Percentiles rank a stretch among this genome's conserved stretches.
phyloP scores from a whole-genome alignment of 2,797 vertebrate species.

The Denticeps clupeoides region DNA sequence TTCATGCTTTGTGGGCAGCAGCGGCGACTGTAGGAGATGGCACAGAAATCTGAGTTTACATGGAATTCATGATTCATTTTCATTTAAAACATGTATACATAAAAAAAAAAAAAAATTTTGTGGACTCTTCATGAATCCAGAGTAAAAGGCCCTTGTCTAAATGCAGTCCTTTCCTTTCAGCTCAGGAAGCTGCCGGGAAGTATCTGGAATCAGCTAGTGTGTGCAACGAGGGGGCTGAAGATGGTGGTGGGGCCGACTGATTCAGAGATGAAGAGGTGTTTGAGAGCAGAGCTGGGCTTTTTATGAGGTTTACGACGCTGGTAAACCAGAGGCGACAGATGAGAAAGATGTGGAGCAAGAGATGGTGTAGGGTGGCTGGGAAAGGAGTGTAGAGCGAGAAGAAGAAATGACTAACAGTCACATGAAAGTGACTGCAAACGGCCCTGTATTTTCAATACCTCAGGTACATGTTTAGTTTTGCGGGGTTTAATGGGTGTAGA shows the following conservation, averaged over 20 bases:
- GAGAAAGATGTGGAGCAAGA: constrained; percentile 35
- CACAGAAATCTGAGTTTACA: too few relatives aligned
- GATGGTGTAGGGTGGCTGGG: constrained; percentile 15
- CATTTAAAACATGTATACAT: not conserved
- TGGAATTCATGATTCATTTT: not conserved
- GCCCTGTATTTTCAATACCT: constrained; percentile 3
- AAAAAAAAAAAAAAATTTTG: too few relatives aligned
- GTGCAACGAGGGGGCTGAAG: not conserved
- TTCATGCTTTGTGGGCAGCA: too few relatives aligned
- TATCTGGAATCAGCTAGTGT: not conserved
- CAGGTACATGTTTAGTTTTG: not conserved
- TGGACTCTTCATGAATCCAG: not conserved
- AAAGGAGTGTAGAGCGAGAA: constrained; percentile 23
- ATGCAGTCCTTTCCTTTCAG: not conserved
- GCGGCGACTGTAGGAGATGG: too few relatives aligned
- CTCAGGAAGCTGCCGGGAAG: not conserved
- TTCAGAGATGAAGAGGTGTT: not conserved
- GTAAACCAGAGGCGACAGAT: constrained; percentile 40
- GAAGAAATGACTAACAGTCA: constrained; percentile 33
- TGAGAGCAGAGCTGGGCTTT: constrained; percentile 27
- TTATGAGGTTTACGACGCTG: constrained; percentile 27
- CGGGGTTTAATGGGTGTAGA: not conserved
- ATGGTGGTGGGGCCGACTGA: too few relatives aligned
- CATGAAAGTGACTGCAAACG: constrained; percentile 21
- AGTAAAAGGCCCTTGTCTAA: not conserved